A percentile compares a stretch with the other conserved stretches of the same genome.
Conservation (phyloP, 2,797 vertebrate species). For the Eidolon dupreanum region DNA sequence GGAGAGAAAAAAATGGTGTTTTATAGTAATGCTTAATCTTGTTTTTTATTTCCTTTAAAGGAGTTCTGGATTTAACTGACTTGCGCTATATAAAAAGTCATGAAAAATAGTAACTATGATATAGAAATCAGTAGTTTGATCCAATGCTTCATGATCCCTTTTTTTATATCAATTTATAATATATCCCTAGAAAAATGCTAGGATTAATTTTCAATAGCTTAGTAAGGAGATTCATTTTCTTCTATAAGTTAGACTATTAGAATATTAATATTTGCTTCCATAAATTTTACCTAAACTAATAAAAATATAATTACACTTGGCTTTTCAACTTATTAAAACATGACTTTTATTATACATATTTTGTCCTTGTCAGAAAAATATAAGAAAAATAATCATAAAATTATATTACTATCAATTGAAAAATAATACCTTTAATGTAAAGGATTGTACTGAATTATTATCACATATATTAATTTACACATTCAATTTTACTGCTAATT, state of each 20-base stretch:
- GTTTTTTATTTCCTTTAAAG: conserved; percentile 1
- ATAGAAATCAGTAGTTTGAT: not conserved
- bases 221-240: not conserved
- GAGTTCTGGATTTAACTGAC: not conserved
- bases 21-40: not conserved
- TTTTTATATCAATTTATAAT: conserved; percentile 13
- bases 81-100: not conserved
- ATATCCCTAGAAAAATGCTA: not conserved
- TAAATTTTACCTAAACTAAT: conserved; percentile 57
- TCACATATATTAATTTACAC: conserved; percentile 54
- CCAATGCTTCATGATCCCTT: not conserved
- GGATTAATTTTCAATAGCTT: not conserved
- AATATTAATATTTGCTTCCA: conserved; percentile 38
- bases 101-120: not conserved
- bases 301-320: conserved; percentile 38
- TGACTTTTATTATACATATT: conserved; percentile 26
- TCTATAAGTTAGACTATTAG: not conserved
- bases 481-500: conserved; percentile 56
- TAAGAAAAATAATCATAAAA: conserved; percentile 4
- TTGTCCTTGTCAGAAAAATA: conserved; percentile 13
- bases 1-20: not conserved
- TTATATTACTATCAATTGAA: conserved; percentile 1
- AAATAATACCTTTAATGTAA: conserved; percentile 30
- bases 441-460: conserved; percentile 36
- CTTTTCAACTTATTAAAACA: conserved; percentile 5